Evolutionary conservation across 2,797 vertebrate species (phyloP), one percentile per base, ranked within the genome.

Genomic region (Decapterus maruadsi): DNA sequence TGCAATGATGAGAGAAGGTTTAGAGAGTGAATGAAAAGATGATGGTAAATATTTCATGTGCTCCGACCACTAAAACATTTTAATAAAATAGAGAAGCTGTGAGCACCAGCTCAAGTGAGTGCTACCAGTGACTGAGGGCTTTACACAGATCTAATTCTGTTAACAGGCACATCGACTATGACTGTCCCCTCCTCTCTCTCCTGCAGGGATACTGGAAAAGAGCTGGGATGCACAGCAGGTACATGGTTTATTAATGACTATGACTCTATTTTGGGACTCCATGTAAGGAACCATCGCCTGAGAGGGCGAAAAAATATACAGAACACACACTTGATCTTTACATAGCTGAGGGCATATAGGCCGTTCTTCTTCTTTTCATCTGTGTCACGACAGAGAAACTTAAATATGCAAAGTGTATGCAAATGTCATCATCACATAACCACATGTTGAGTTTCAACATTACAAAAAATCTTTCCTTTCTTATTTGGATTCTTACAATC

Each of bases 171-270:
- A 51, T 54, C 48, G 50, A 56, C 61, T 38, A 42, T 80, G 72
- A 78, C 73, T 75, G 59, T 38, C 76, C 80, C 57, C 53, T 61
- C 73, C 55, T n/a, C 56, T 43, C 51, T 56, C 62, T 80, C 71
- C 82, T 85, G 77, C 74, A 83, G 83, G 82, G 77, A 85, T 83
- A 76, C 80, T 72, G 78, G 83, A 55, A 72, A 68, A 82, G 73
- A 81, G 61, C 82, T 62, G 72, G 69, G 80, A 86, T 81, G 84
- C 91, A 87, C 90, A 93, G 92, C 88, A 87, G 89, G 89, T 83
- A 83, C 88, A 92, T 94, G 91, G 67, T 92, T 94, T 92, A 94
- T 93, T 93, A 75, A 94, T 92, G 90, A 72, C 63, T 38, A 58
- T 61, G 81, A 84, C 68, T 86, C 91, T 93, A 92, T 91, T 93